Evolutionary conservation across 2,113 vertebrate genomes (phyloP).

Genomic region (Lamprotornis superbus): DNA sequence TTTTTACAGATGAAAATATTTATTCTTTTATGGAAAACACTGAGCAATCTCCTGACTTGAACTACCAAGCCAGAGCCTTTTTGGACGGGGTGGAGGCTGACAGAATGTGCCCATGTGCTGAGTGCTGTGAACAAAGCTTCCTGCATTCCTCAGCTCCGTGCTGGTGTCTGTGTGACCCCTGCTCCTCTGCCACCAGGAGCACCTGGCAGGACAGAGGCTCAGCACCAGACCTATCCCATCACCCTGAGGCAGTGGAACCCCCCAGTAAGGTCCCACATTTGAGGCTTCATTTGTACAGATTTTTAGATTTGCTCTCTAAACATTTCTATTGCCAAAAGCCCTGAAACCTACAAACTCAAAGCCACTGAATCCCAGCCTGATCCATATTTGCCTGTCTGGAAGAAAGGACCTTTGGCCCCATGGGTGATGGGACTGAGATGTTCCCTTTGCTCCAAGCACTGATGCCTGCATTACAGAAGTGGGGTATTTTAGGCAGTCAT

Average conservation of each 20-base stretch:
- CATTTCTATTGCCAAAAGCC: neutral
- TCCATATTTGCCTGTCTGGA: neutral
- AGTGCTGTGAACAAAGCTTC: neutral
- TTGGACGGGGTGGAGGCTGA: neutral
- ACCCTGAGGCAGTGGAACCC: fast-evolving
- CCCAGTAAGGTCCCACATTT: neutral
- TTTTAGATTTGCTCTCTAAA: neutral
- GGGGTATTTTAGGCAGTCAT: neutral
- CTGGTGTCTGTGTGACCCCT: neutral
- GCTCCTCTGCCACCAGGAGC: neutral
- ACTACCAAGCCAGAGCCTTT: neutral
- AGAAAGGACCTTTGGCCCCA: neutral
- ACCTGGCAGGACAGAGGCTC: neutral
- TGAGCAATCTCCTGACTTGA: neutral
- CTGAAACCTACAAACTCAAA: neutral
- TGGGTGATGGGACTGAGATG: neutral
- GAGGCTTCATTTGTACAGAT: neutral
- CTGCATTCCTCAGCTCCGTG: fast-evolving
- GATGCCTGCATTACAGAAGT: neutral
- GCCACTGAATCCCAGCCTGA: neutral
- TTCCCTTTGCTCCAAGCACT: neutral
- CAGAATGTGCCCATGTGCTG: neutral
- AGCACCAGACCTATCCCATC: neutral
- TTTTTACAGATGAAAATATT: neutral
- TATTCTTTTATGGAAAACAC: neutral